A percentile compares a stretch with the other conserved stretches of the same genome.
Evolutionary conservation across 1,140 invertebrate species (phyloP).

Genomic region (Drosophila yakuba): DNA sequence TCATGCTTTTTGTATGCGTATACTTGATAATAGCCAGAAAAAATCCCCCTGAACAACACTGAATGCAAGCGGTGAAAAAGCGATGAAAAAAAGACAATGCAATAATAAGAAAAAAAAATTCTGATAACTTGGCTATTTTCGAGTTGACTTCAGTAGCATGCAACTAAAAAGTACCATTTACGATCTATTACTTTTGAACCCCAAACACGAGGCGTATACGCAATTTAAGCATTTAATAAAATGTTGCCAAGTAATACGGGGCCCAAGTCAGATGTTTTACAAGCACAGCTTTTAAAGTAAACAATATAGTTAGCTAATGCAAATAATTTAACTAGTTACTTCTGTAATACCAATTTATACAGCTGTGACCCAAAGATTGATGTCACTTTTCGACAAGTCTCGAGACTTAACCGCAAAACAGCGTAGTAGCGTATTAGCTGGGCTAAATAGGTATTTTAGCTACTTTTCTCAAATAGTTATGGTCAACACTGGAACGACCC

Average conservation of each 20-base stretch:
- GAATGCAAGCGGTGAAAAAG: neutral
- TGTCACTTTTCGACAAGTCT: neutral
- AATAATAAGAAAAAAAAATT: neutral
- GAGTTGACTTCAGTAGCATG: neutral
- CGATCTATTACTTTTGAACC: no score
- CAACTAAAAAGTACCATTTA: neutral
- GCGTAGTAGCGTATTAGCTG: neutral
- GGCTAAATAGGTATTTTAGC: neutral
- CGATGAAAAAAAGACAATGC: neutral
- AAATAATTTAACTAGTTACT: neutral
- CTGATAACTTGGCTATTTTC: neutral
- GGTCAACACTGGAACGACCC: conserved; percentile 9
- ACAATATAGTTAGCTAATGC: neutral
- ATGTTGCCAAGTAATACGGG: no score
- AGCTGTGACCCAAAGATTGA: no score
- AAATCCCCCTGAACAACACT: neutral
- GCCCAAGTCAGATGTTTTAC: no score
- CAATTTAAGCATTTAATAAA: neutral
- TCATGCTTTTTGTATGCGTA: neutral
- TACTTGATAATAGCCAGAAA: neutral
- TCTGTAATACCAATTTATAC: neutral
- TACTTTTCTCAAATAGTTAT: conserved; percentile 1
- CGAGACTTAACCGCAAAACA: neutral
- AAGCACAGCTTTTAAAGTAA: neutral
- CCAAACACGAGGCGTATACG: neutral